Evolutionary conservation across 2,888 invertebrate genomes (phyloP), one percentile per base, ranked within the genome.

Genomic region (Agrenia bidenticulata): DNA sequence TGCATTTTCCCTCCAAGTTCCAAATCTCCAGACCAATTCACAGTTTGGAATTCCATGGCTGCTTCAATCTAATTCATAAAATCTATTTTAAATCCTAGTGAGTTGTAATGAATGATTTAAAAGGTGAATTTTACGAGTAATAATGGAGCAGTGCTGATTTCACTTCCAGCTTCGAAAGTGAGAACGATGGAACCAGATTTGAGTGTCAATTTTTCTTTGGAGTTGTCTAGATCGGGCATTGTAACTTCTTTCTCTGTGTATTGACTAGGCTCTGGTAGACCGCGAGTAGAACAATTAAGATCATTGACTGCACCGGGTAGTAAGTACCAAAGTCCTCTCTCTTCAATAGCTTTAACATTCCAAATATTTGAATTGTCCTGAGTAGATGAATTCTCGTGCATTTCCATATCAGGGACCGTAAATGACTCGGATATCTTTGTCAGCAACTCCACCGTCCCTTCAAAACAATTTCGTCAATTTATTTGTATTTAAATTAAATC

Each of bases 11-110:
- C 79, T 87, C 85, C 0, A 88, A 86, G 76, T 90, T 92, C 95
- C 95, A 96, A 79, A 95, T 88, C 67, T 84, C 85, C 86, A 75
- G 90, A 92, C 96, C 96, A 96, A 79, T 96, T 89, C 69, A 84
- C 86, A 19, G 90, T 85, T 66, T 87, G 87, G 2, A 90, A 92
- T 67, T 86, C 86, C 71, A 97, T 86, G 39, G 88, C 86, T 0
- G 92, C 87, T 78, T 96, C 92, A 77, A 96, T n/a, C n/a, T n/a
- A n/a, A n/a, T n/a, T n/a, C n/a, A n/a, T n/a, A n/a, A n/a, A n/a
- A n/a, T n/a, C n/a, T n/a, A n/a, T n/a, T n/a, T n/a, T n/a, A n/a
- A n/a, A n/a, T n/a, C n/a, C n/a, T n/a, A n/a, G n/a, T n/a, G n/a
- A n/a, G n/a, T n/a, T n/a, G n/a, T n/a, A n/a, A n/a, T n/a, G n/a